Base-by-base conservation (phyloP, 1,140 invertebrate species). In the Procambarus clarkii region DNA sequence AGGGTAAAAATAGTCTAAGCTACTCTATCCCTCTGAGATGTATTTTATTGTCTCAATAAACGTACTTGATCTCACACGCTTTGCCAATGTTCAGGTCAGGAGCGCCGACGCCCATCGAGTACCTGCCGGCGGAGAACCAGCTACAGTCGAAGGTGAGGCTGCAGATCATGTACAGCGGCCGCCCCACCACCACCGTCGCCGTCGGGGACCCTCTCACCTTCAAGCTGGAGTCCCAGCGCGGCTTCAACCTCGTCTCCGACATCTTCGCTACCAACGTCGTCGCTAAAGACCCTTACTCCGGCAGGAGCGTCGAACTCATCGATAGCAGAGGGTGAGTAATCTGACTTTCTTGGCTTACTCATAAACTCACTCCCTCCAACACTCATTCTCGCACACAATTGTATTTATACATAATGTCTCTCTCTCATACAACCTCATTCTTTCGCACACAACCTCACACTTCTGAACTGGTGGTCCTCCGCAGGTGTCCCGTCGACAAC, bases 181-280 rank as follows among this genome's bases (percentile, higher is more conserved):
- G 97, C 93, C 98, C 98, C 0, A 98, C 98, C 0, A 98, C 98
- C 0, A 98, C 98, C 0, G 98, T 98, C 74, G 98, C 98, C 3
- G 98, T 98, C n/a, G 98, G 98, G 15, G 98, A 98, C 95, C 97
- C 98, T 0, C 94, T 98, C 0, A 98, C 97, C 2, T 98, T 98
- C 95, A 96, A 97, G 86, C 94, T 98, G 50, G 98, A 98, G 95
- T 97, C 97, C 0, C 97, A 98, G 94, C 97, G 98, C 94, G 97
- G 97, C 92, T 98, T 98, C 93, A 98, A 98, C 94, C 97, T 98
- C 92, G 96, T 96, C 15, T 88, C 97, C 0, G 98, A 98, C 93
- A 98, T 98, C 87, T 98, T 98, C 94, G 98, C 98, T 2, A 98
- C 97, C 0, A 98, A 98, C 94, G 98, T 98, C 0, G 97, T 98